phyloP scores from a whole-genome alignment of 2,113 vertebrate genomes.

The Spermophilus dauricus region DNA sequence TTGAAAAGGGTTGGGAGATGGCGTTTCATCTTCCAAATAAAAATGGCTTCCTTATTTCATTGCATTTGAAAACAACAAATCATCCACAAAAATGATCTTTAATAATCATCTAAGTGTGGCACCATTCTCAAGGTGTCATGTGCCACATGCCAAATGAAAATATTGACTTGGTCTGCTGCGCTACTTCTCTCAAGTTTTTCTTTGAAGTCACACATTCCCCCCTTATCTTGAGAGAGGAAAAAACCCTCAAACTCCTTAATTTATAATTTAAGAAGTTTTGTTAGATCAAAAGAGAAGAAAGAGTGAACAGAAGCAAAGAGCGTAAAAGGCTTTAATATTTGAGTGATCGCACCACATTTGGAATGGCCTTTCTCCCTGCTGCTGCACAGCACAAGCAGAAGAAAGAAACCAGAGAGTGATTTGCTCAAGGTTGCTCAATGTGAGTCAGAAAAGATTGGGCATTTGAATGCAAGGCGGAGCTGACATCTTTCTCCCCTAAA shows the following conservation, averaged over 20 bases:
- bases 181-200: not conserved
- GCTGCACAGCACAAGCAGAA: not conserved
- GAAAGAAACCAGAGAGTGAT: not conserved
- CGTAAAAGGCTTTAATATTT: slow-evolving; percentile 42
- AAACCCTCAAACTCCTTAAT: slow-evolving; percentile 43
- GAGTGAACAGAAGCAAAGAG: slow-evolving; percentile 70
- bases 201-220: slow-evolving; percentile 54
- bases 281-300: slow-evolving; percentile 72
- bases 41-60: not conserved
- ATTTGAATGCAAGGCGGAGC: slow-evolving; percentile 56
- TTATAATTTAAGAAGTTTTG: slow-evolving; percentile 80
- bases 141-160: not conserved
- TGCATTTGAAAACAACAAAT: slow-evolving; percentile 14
- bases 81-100: not conserved
- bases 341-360: not conserved
- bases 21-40: slow-evolving; percentile 23
- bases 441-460: slow-evolving; percentile 63
- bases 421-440: slow-evolving; percentile 72
- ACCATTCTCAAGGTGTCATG: not conserved
- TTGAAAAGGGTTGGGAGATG: not conserved
- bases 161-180: not conserved
- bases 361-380: not conserved
- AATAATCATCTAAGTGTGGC: not conserved
- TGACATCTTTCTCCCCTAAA: slow-evolving; percentile 54
- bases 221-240: not conserved